phyloP scores from a whole-genome alignment of 2,888 invertebrate genomes.

The Athrips mouffetella region DNA sequence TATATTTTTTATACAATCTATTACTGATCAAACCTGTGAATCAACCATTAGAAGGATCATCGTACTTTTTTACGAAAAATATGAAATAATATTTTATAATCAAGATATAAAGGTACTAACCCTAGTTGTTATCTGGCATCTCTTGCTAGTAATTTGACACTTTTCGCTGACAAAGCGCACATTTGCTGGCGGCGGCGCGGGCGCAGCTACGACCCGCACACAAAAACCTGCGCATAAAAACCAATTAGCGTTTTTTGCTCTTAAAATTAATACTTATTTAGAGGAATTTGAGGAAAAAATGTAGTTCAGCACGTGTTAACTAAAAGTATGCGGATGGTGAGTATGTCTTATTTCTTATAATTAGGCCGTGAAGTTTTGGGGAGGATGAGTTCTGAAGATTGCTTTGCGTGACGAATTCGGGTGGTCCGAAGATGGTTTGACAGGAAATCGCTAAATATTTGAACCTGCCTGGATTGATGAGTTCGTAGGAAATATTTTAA shows the following conservation, averaged over 20 bases:
- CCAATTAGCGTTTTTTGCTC: constrained; percentile 70
- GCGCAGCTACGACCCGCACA: constrained; percentile 41
- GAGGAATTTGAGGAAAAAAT: constrained; percentile 56
- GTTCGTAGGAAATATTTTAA: too few relatives aligned
- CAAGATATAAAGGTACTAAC: too few relatives aligned
- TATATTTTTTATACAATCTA: too few relatives aligned
- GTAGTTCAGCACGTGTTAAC: constrained; percentile 66
- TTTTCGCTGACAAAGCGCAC: constrained; percentile 75
- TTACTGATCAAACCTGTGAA: too few relatives aligned
- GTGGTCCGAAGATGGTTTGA: constrained; percentile 45
- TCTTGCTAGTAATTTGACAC: constrained; percentile 78
- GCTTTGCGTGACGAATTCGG: constrained; percentile 39
- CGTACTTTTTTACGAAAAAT: too few relatives aligned
- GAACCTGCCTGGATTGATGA: too few relatives aligned
- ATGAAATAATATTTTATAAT: too few relatives aligned
- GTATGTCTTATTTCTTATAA: constrained; percentile 76
- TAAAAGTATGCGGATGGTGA: constrained; percentile 57
- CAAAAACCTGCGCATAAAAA: constrained; percentile 75
- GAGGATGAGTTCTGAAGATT: constrained; percentile 34
- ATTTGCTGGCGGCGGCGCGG: constrained; percentile 63
- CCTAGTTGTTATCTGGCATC: constrained; percentile 65
- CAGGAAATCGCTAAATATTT: constrained; percentile 20
- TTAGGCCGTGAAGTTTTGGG: constrained; percentile 67
- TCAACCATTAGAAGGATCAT: too few relatives aligned
- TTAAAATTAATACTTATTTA: constrained; percentile 72